Evolutionary conservation across 2,113 vertebrate species (phyloP).

Genomic region (Phalacrocorax brasilianus): DNA sequence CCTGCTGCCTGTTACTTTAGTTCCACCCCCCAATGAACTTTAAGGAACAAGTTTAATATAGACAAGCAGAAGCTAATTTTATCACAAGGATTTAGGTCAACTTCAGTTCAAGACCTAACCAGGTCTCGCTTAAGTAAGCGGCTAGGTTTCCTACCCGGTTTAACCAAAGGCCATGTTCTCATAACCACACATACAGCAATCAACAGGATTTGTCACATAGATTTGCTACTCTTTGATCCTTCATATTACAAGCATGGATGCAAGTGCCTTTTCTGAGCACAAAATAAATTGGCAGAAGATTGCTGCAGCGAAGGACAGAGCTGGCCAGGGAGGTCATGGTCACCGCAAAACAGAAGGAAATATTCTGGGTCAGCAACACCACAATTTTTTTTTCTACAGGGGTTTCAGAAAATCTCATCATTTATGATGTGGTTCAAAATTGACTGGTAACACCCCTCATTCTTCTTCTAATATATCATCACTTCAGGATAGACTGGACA

Average conservation of each 20-base stretch:
- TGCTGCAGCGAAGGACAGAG: not conserved
- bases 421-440: not conserved
- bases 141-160: not conserved
- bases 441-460: not conserved
- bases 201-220: not conserved
- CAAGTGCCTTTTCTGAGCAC: not conserved
- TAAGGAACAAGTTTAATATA: not conserved
- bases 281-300: not conserved
- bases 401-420: not conserved
- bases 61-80: not conserved
- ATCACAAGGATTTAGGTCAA: not conserved
- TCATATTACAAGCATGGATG: not conserved
- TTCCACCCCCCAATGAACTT: not conserved
- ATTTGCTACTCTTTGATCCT: no score
- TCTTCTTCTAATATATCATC: not conserved
- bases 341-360: not conserved
- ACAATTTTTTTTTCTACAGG: not conserved
- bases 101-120: not conserved
- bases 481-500: rapidly evolving
- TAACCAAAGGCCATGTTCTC: rapidly evolving
- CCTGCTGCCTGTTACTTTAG: not conserved
- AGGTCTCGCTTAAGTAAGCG: not conserved
- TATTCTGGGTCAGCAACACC: not conserved
- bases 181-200: no score
- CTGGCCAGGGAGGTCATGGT: rapidly evolving